Conservation (phyloP, 2,113 vertebrate species). For the Gallinago paraguaiae region DNA sequence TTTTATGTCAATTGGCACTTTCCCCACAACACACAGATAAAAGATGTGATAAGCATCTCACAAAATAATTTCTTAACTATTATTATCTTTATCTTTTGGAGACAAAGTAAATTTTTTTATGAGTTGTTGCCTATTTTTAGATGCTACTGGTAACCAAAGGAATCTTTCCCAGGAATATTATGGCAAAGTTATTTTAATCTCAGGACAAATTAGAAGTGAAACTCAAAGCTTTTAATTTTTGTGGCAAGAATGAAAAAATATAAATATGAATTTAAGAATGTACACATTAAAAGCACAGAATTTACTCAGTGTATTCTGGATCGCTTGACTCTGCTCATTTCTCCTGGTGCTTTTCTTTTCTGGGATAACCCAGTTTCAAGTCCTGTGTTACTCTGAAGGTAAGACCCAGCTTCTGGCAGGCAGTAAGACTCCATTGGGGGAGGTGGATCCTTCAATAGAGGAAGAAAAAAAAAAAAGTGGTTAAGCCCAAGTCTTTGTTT, state of each 20-base stretch:
- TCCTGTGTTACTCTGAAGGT: constrained; percentile 59
- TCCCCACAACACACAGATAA: not conserved
- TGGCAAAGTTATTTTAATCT: constrained; percentile 16
- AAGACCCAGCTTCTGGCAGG: constrained; percentile 72
- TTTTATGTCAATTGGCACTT: not conserved
- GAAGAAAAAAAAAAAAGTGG: not conserved
- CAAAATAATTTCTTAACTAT: not conserved
- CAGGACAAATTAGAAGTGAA: not conserved
- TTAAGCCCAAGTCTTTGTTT: not conserved
- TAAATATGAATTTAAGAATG: constrained; percentile 38
- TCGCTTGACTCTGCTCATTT: constrained; percentile 78
- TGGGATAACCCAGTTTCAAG: constrained; percentile 72
- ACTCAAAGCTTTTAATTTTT: constrained; percentile 33
- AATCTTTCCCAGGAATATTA: not conserved
- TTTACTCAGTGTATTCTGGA: constrained; percentile 76
- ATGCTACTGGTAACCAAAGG: not conserved
- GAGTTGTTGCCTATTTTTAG: not conserved
- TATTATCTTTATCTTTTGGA: not conserved
- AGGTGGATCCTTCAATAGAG: constrained; percentile 80
- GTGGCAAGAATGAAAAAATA: constrained; percentile 20
- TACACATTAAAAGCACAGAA: not conserved
- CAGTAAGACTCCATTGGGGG: constrained; percentile 82
- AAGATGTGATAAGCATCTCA: not conserved
- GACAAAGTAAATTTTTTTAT: not conserved
- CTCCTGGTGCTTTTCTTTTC: constrained; percentile 85